Evolutionary conservation across 2,113 vertebrate species (phyloP).

Genomic region (Nymphicus hollandicus): DNA sequence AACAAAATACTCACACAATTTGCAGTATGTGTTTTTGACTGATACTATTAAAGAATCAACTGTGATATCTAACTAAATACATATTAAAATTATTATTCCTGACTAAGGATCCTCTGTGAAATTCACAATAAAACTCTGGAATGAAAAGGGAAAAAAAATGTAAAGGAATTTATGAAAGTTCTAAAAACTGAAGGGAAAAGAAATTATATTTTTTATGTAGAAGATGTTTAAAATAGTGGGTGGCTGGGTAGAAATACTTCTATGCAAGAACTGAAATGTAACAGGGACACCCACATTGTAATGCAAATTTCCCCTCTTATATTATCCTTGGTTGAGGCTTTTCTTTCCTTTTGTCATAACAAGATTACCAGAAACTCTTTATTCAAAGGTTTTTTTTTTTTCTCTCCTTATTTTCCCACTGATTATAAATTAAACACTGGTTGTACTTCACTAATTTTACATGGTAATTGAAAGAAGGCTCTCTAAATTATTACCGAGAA

Average conservation of each 20-base stretch:
- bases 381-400: background rate
- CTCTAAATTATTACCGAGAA: background rate
- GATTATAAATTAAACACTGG: background rate
- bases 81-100: background rate
- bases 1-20: background rate
- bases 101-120: background rate
- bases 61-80: background rate
- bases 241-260: background rate
- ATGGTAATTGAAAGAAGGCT: background rate
- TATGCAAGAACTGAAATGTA: background rate
- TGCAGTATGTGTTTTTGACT: background rate
- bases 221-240: background rate
- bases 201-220: rapidly evolving
- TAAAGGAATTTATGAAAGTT: background rate
- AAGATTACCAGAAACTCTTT: background rate
- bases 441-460: background rate
- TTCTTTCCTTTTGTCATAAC: background rate
- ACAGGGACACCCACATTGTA: background rate
- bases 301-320: background rate
- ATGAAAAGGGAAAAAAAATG: background rate
- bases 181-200: background rate
- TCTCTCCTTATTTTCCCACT: background rate
- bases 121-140: background rate
- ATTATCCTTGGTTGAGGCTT: background rate
- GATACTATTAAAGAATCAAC: background rate